phyloP scores from a whole-genome alignment of 1,140 invertebrate species.

The Camponotus pennsylvanicus region DNA sequence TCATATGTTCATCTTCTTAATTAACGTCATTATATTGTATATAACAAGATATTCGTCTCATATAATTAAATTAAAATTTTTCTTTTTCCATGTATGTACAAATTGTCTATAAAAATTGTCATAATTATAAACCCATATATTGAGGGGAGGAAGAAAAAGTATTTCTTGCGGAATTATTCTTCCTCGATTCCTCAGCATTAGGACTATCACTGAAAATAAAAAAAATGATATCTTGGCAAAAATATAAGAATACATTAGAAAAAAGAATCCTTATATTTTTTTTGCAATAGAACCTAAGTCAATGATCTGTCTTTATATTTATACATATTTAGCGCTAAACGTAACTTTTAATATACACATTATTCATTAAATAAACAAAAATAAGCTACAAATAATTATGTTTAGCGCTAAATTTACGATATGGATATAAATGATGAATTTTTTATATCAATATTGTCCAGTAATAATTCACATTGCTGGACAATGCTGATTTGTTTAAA shows the following conservation, averaged over 20 bases:
- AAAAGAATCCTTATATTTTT: slow-evolving; percentile 1
- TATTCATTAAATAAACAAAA: slow-evolving; percentile 1
- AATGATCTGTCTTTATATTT: neutral
- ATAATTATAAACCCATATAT: slow-evolving; percentile 84
- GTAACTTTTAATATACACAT: neutral
- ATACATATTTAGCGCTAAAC: neutral
- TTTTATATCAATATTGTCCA: neutral
- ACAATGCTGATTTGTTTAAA: slow-evolving; percentile 23
- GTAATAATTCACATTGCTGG: neutral
- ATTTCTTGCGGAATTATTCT: slow-evolving; percentile 80
- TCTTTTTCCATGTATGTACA: slow-evolving; percentile 71
- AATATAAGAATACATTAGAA: slow-evolving; percentile 36
- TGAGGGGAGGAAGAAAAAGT: slow-evolving; percentile 83
- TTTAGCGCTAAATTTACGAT: slow-evolving; percentile 11
- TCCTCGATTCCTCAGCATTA: slow-evolving; percentile 79
- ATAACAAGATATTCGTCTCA: slow-evolving; percentile 60
- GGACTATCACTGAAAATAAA: slow-evolving; percentile 80
- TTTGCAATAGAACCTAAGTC: neutral
- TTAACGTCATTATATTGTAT: slow-evolving; percentile 62
- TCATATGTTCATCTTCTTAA: slow-evolving; percentile 45
- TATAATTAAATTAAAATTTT: slow-evolving; percentile 67
- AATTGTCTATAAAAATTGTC: slow-evolving; percentile 76
- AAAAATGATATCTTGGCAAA: slow-evolving; percentile 47
- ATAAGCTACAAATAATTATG: neutral
- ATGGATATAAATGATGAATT: neutral